Conservation (phyloP, 2,113 vertebrate genomes). For the Pseudorhombus dupliciocellatus region DNA sequence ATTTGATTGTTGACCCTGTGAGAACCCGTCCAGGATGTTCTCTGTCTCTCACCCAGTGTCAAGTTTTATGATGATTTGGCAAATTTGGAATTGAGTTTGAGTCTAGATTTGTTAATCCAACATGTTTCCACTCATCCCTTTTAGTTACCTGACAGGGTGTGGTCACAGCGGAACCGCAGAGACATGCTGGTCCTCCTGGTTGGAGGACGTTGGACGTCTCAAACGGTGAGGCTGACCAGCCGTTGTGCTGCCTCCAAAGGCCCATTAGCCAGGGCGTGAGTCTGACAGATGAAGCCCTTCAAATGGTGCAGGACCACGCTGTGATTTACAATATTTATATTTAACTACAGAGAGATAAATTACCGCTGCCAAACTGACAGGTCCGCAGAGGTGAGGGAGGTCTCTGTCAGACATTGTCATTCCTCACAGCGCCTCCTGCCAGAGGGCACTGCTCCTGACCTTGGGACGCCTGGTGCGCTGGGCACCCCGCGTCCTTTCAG, state of each 20-base stretch:
- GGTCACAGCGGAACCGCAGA: neutral
- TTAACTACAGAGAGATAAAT: slow-evolving; percentile 81
- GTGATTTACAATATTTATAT: slow-evolving; percentile 82
- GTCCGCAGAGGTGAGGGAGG: slow-evolving; percentile 64
- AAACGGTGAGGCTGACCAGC: slow-evolving; percentile 57
- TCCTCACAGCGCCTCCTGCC: slow-evolving; percentile 60
- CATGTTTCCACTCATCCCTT: no score
- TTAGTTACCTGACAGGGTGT: neutral
- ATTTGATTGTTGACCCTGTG: no score
- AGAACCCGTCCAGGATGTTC: no score
- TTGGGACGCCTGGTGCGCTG: slow-evolving; percentile 64
- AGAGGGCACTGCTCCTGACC: slow-evolving; percentile 70
- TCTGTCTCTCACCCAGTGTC: no score
- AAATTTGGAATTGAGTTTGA: no score
- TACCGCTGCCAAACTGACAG: slow-evolving; percentile 74
- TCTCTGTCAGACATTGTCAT: slow-evolving; percentile 70
- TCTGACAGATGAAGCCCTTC: slow-evolving; percentile 76
- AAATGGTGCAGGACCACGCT: slow-evolving; percentile 64
- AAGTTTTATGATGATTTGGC: no score
- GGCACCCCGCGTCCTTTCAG: slow-evolving; percentile 47
- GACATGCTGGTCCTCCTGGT: slow-evolving; percentile 19
- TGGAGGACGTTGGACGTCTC: slow-evolving; percentile 32
- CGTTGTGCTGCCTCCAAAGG: slow-evolving; percentile 60
- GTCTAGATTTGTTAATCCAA: no score
- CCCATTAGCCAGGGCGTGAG: slow-evolving; percentile 73